phyloP scores from a whole-genome alignment of 2,113 vertebrate species.

The Pterocles burchelli region DNA sequence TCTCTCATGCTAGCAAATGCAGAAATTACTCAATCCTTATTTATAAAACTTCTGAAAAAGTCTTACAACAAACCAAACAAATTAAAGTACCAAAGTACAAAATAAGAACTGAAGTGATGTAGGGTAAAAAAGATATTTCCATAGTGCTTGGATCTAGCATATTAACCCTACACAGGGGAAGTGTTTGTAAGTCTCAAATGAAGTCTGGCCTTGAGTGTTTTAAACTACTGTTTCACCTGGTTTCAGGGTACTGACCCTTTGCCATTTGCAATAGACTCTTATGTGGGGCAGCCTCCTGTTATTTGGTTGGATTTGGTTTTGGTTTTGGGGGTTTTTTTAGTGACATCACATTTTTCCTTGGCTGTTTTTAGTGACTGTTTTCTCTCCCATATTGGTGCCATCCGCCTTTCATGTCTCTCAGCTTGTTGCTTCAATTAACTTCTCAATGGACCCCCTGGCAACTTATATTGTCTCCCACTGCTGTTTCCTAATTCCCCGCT shows the following conservation, averaged over 20 bases:
- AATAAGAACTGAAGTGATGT: not conserved
- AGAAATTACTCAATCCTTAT: not conserved
- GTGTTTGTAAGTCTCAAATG: not conserved
- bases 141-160: not conserved
- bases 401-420: slow-evolving; percentile 19
- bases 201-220: not conserved
- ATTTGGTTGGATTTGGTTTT: not conserved
- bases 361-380: not conserved
- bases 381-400: slow-evolving; percentile 19
- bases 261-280: not conserved
- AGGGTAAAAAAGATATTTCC: not conserved
- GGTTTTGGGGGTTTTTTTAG: not conserved
- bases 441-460: slow-evolving; percentile 54
- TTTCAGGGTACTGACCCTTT: not conserved
- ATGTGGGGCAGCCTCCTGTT: not conserved
- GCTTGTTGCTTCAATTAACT: slow-evolving; percentile 71
- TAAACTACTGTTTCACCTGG: not conserved
- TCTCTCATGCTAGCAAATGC: not conserved
- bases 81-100: not conserved
- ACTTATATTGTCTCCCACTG: slow-evolving; percentile 48
- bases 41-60: not conserved
- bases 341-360: not conserved
- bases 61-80: not conserved
- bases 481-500: slow-evolving; percentile 36
- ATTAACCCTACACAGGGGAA: not conserved